Conservation (phyloP, 2,888 invertebrate genomes). For the Danaus chrysippus region DNA sequence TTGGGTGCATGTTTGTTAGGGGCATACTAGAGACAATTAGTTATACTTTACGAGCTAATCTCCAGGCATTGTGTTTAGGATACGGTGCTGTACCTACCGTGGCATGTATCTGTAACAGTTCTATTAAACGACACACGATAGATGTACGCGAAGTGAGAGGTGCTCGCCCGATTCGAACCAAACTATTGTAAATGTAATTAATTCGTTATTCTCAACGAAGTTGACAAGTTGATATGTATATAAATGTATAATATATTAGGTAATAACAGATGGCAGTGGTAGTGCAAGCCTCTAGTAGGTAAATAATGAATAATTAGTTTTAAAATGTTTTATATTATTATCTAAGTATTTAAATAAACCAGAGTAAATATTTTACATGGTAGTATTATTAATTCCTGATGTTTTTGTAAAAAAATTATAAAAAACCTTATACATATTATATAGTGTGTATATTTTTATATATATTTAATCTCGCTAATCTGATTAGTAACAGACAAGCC, state of each 20-base stretch:
- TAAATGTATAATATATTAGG: conserved; percentile 44
- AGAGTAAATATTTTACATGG: conserved; percentile 71
- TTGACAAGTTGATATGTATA: conserved; percentile 45
- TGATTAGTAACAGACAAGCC: neutral
- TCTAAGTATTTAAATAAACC: conserved; percentile 73
- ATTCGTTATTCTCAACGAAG: conserved; percentile 46
- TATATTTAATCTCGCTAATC: neutral
- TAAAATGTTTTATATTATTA: conserved; percentile 72
- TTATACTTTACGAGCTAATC: conserved; percentile 8
- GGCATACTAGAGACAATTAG: conserved; percentile 11
- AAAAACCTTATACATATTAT: neutral
- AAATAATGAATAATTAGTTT: conserved; percentile 63
- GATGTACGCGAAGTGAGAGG: conserved; percentile 9
- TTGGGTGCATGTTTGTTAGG: conserved; percentile 17
- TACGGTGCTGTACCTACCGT: neutral
- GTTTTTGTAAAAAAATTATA: conserved; percentile 37
- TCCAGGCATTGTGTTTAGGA: conserved; percentile 13
- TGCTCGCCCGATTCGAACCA: conserved; percentile 39
- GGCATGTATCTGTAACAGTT: neutral
- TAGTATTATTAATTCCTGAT: conserved; percentile 67
- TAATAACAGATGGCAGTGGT: conserved; percentile 41
- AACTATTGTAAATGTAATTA: conserved; percentile 44
- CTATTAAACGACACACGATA: too few species aligned
- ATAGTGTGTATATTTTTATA: neutral
- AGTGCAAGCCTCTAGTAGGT: conserved; percentile 52